Percentiles rank a stretch among this genome's conserved stretches.
Evolutionary conservation across 2,888 invertebrate species (phyloP).

Genomic region (Tinea trinotella): DNA sequence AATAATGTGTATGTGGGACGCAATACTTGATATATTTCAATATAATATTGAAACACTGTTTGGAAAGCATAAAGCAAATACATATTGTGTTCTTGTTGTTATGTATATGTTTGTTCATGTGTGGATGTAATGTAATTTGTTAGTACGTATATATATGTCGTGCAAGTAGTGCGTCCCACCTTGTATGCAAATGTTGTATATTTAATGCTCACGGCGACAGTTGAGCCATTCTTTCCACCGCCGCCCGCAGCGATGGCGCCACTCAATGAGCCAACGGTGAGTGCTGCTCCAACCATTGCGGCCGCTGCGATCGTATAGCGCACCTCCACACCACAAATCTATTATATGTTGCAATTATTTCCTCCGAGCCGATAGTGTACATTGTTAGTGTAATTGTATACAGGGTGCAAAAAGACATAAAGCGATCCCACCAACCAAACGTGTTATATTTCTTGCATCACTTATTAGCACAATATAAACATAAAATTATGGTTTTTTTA

Average conservation of each 20-base stretch:
- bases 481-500: no score
- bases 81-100: no score
- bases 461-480: no score
- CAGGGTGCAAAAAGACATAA: no score
- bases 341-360: background rate
- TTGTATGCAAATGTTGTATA: background rate
- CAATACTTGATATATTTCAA: background rate
- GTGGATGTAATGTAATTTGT: no score
- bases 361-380: no score
- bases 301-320: conserved; percentile 83
- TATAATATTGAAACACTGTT: no score
- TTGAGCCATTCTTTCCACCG: conserved; percentile 98
- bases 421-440: no score
- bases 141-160: background rate
- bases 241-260: conserved; percentile 89
- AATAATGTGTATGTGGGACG: background rate
- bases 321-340: conserved; percentile 69
- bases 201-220: conserved; percentile 89
- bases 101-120: no score
- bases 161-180: conserved; percentile 9
- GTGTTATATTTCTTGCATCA: no score
- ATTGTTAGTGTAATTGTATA: no score
- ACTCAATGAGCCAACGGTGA: conserved; percentile 81
- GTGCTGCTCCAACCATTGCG: conserved; percentile 80
- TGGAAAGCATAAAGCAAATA: no score